Evolutionary conservation across 2,113 vertebrate species (phyloP).

Genomic region (Rutilus rutilus): DNA sequence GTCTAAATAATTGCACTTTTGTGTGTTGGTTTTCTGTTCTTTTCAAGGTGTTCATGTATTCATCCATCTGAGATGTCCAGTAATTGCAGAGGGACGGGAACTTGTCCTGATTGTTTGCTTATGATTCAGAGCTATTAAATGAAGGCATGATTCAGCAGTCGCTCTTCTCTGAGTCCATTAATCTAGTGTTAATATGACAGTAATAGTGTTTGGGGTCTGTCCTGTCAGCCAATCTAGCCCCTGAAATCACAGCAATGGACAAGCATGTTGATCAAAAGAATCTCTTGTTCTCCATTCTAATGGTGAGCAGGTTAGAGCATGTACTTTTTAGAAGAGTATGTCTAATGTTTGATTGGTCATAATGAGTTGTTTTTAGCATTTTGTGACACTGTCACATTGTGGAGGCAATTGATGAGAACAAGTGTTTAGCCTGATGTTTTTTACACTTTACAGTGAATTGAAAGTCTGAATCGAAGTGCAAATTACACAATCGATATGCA

Average conservation of each 20-base stretch:
- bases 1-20: background rate
- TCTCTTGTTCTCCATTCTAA: background rate
- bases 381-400: background rate
- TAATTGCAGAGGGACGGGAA: constrained; percentile 5
- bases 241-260: background rate
- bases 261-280: constrained; percentile 27
- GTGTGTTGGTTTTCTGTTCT: background rate
- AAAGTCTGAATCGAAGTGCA: background rate
- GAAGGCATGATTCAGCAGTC: background rate
- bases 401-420: background rate
- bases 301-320: background rate
- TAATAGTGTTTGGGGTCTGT: background rate
- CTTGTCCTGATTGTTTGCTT: constrained; percentile 28
- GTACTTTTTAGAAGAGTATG: background rate
- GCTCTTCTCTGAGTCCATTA: background rate
- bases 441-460: background rate
- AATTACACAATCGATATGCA: background rate
- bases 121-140: constrained; percentile 22
- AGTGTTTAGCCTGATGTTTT: background rate
- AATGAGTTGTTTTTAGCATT: background rate
- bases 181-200: constrained; percentile 23
- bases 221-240: background rate
- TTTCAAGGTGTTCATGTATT: background rate
- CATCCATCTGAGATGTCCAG: background rate
- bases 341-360: background rate